These are phyloP conservation scores for Leptogaster cylindrica DNA, from an alignment of 2,888 invertebrate species.

Conservation along the genomic window DNA sequence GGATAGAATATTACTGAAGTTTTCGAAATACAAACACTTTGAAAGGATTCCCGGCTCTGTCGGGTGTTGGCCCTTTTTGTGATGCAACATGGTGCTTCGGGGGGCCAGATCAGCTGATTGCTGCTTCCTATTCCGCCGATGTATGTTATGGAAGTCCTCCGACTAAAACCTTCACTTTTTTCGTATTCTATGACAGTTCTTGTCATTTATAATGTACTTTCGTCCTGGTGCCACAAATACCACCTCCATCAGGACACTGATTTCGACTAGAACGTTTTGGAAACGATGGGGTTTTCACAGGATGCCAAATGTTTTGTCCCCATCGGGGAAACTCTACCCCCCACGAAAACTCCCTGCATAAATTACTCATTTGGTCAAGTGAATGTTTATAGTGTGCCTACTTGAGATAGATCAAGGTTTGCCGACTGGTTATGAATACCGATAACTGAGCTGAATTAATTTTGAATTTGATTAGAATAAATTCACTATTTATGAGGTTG, in stretches of 20 bases:
- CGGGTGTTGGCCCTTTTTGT: conserved; percentile 45
- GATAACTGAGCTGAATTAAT: conserved; percentile 39
- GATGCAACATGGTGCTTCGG: conserved; percentile 45
- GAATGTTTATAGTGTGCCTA: conserved; percentile 45
- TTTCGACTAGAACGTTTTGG: conserved; percentile 16
- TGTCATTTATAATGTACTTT: conserved; percentile 46
- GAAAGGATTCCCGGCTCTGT: conserved; percentile 22
- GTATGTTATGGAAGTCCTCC: conserved; percentile 36
- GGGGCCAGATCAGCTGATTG: conserved; percentile 47
- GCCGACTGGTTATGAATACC: conserved; percentile 44
- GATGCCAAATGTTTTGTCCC: conserved; percentile 11
- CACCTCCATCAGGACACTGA: conserved; percentile 4
- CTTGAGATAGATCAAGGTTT: conserved; percentile 46
- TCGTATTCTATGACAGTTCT: conserved; percentile 47
- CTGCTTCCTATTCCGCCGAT: conserved; percentile 37
- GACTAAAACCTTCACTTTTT: conserved; percentile 42
- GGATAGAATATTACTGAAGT: conserved; percentile 6
- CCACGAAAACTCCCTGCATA: conserved; percentile 44
- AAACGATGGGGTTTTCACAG: conserved; percentile 27
- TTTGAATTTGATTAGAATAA: conserved; percentile 39
- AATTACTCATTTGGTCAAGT: conserved; percentile 48
- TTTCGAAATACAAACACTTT: conserved; percentile 25
- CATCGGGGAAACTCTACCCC: conserved; percentile 25
- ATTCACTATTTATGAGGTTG: conserved; percentile 4
- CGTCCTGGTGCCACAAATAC: conserved; percentile 5